Percentiles rank a stretch among this genome's conserved stretches.
phyloP scores from a whole-genome alignment of 2,113 vertebrate species.

The Atrichornis clamosus region DNA sequence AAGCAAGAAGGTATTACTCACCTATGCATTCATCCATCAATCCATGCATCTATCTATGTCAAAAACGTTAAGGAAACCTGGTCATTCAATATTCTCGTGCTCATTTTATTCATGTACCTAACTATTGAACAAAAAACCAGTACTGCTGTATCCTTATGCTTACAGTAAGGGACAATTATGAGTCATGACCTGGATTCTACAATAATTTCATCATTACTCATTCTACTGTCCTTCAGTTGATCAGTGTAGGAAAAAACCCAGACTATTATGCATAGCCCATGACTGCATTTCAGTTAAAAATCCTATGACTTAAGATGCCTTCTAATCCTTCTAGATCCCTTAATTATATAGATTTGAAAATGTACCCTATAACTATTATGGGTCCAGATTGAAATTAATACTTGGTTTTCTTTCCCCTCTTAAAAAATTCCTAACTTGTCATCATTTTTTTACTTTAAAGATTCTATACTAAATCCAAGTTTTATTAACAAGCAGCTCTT shows the following conservation, averaged over 20 bases:
- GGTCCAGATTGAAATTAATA: constrained; percentile 42
- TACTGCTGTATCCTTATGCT: neutral
- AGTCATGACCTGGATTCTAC: constrained; percentile 19
- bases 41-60: neutral
- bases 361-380: constrained; percentile 34
- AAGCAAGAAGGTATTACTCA: neutral
- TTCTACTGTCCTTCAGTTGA: neutral
- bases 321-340: constrained; percentile 48
- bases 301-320: constrained; percentile 47
- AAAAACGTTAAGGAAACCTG: neutral
- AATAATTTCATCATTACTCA: neutral
- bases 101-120: neutral
- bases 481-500: constrained; percentile 7
- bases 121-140: neutral
- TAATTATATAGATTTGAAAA: constrained; percentile 64
- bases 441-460: neutral
- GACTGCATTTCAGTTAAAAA: constrained; percentile 21
- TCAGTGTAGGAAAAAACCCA: constrained; percentile 50
- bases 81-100: neutral
- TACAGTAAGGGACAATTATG: neutral
- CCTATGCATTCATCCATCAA: neutral
- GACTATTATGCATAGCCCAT: constrained; percentile 4
- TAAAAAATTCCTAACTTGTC: neutral
- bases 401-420: neutral
- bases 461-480: neutral